A percentile compares a stretch with the other conserved stretches of the same genome.
Conservation (phyloP, 2,113 vertebrate species). For the Nestor notabilis region DNA sequence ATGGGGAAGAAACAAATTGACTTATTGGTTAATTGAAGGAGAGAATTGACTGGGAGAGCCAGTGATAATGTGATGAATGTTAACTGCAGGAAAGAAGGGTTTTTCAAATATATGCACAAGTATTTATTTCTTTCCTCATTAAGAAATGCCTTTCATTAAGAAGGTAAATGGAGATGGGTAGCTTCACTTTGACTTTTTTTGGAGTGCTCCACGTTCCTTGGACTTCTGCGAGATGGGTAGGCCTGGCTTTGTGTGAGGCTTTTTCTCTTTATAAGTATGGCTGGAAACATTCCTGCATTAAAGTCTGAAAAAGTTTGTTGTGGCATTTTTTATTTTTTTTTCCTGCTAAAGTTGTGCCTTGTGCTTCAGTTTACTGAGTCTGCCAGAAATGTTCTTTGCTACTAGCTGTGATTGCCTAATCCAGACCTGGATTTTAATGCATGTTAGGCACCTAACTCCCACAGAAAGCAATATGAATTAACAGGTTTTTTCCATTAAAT, state of each 20-base stretch:
- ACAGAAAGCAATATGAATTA: background rate
- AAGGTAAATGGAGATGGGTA: background rate
- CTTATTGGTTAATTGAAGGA: conserved; percentile 52
- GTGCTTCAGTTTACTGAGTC: background rate
- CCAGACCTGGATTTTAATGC: background rate
- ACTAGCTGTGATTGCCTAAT: background rate
- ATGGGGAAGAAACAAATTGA: conserved; percentile 10
- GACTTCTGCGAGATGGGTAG: background rate
- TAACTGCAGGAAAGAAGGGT: background rate
- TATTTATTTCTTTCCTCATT: background rate
- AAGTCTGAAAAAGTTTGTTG: background rate
- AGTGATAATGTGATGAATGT: background rate
- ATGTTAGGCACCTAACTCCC: background rate
- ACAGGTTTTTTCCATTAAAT: background rate
- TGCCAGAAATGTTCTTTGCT: background rate
- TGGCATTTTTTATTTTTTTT: background rate
- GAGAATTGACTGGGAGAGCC: background rate
- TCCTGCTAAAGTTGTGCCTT: background rate
- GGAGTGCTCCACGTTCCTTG: fast-evolving
- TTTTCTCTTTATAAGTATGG: background rate
- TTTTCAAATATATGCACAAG: background rate
- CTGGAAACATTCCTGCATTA: background rate
- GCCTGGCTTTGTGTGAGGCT: background rate
- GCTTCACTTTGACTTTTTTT: background rate
- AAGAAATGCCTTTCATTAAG: background rate